Conservation (phyloP, 2,888 invertebrate species). For the Amblyjoppa fuscipennis region DNA sequence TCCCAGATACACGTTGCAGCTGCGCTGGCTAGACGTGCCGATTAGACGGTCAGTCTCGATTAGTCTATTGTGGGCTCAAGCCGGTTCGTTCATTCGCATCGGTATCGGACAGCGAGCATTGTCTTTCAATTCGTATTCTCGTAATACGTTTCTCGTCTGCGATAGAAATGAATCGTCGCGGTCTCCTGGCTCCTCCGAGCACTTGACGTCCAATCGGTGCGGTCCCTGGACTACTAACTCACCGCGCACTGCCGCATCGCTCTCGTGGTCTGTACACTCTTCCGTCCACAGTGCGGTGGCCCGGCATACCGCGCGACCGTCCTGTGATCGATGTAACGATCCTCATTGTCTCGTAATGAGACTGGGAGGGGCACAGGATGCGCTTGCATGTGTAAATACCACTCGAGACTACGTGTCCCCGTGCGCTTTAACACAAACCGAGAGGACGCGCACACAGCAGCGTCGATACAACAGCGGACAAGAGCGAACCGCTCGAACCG, state of each 20-base stretch:
- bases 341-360: slow-evolving; percentile 83
- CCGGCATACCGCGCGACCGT: slow-evolving; percentile 54
- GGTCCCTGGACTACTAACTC: slow-evolving; percentile 13
- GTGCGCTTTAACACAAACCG: slow-evolving; percentile 31
- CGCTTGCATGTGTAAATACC: slow-evolving; percentile 68
- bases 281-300: slow-evolving; percentile 37
- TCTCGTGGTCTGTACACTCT: slow-evolving; percentile 41
- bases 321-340: slow-evolving; percentile 81
- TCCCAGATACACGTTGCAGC: slow-evolving; percentile 39
- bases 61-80: slow-evolving; percentile 49
- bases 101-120: slow-evolving; percentile 25
- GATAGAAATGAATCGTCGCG: slow-evolving; percentile 49
- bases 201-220: slow-evolving; percentile 32
- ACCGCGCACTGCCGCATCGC: slow-evolving; percentile 18
- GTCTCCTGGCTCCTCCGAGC: slow-evolving; percentile 33
- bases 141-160: slow-evolving; percentile 35
- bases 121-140: slow-evolving; percentile 47
- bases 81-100: slow-evolving; percentile 28
- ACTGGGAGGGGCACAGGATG: slow-evolving; percentile 83
- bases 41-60: slow-evolving; percentile 62
- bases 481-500: slow-evolving; percentile 53
- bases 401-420: slow-evolving; percentile 8
- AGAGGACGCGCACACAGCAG: background rate
- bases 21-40: slow-evolving; percentile 46
- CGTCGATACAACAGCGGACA: slow-evolving; percentile 27